phyloP scores from a whole-genome alignment of 2,888 invertebrate species.

The Andrena praecox region DNA sequence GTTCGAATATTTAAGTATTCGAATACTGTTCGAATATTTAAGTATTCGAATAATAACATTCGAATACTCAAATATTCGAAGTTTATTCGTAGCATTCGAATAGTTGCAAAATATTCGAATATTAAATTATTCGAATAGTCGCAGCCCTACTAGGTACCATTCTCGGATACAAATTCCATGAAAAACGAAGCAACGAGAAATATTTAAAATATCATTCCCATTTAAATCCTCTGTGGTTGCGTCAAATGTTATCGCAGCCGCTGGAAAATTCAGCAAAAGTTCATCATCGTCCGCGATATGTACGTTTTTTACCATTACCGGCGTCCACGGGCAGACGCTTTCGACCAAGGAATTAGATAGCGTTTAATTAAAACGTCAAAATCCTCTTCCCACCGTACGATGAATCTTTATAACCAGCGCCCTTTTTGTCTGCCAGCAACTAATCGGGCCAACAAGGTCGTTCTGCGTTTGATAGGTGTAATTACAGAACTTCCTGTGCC shows the following conservation, averaged over 20 bases:
- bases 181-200: too few species aligned
- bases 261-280: neutral
- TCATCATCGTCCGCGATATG: neutral
- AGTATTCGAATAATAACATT: too few species aligned
- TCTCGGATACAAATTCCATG: too few species aligned
- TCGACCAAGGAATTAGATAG: slow-evolving; percentile 33
- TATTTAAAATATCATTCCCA: neutral
- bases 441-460: slow-evolving; percentile 31
- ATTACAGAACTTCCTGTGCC: slow-evolving; percentile 57
- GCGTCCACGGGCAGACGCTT: neutral
- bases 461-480: slow-evolving; percentile 65
- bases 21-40: too few species aligned
- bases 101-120: too few species aligned
- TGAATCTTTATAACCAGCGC: slow-evolving; percentile 37
- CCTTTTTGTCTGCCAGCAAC: slow-evolving; percentile 41
- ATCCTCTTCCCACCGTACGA: slow-evolving; percentile 28
- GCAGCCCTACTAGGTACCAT: neutral
- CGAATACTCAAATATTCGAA: too few species aligned
- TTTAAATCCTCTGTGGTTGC: neutral
- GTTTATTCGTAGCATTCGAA: too few species aligned
- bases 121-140: too few species aligned
- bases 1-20: too few species aligned
- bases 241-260: neutral
- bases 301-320: neutral
- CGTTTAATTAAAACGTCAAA: slow-evolving; percentile 61